Conservation (phyloP, 2,888 invertebrate genomes). For the Harmothoe impar region DNA sequence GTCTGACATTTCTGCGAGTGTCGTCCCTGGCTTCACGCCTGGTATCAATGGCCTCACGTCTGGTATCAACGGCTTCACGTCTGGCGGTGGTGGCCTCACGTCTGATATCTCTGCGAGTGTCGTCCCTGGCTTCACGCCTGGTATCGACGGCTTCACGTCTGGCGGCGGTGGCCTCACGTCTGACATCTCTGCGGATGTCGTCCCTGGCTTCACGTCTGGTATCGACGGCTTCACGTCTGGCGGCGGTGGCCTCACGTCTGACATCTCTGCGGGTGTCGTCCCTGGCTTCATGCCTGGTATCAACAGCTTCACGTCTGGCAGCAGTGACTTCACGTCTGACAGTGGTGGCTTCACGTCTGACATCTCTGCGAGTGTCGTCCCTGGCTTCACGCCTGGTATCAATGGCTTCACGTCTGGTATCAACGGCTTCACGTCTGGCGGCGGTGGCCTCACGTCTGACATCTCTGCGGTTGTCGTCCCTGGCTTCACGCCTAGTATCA, state of each 20-base stretch:
- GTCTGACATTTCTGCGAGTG: neutral
- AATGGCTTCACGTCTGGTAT: neutral
- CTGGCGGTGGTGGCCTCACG: neutral
- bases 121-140: conserved; percentile 41
- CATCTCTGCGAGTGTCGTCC: conserved; percentile 36
- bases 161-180: neutral
- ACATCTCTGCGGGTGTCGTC: conserved; percentile 37
- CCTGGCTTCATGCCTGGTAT: conserved; percentile 29
- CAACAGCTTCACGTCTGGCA: neutral
- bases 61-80: neutral
- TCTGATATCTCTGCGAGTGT: conserved; percentile 41
- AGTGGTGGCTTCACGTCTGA: neutral
- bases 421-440: neutral
- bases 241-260: neutral
- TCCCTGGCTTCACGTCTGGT: neutral
- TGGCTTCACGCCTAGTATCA: neutral
- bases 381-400: conserved; percentile 1
- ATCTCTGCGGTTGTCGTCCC: conserved; percentile 1
- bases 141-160: neutral
- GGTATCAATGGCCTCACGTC: neutral
- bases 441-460: neutral
- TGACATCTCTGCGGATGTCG: conserved; percentile 15
- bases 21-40: conserved; percentile 41
- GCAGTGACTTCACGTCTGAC: neutral
- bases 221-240: neutral